Evolutionary conservation across 2,113 vertebrate genomes (phyloP), one percentile per base, ranked within the genome.

Genomic region (Pao palembangensis): DNA sequence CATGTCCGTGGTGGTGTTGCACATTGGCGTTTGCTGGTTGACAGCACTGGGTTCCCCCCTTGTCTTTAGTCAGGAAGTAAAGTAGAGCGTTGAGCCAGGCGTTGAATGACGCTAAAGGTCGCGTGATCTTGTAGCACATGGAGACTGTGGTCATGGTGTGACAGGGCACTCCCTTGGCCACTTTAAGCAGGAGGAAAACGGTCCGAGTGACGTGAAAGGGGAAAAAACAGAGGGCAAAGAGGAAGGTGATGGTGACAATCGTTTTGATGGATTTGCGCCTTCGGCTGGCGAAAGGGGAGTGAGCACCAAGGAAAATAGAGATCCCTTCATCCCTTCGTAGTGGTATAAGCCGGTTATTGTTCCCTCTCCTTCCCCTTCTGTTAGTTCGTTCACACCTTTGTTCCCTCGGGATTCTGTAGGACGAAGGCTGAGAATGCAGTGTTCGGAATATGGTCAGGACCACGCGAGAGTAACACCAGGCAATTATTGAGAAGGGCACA

Each of bases 151-250:
- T 82, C 81, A 92, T 90, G 17, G 91, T 91, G 56, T 85, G 86
- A 56, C 92, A 93, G 18, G 87, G 85, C 18, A 90, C 89, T 19
- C 65, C 79, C 17, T 80, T 84, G 16, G 84, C 86, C 51, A 89
- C 88, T 69, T 93, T 91, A 42, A 92, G 71, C 21, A 93, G 49
- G 53, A 93, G 78, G 62, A 93, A 92, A 58, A 93, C 83, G 51
- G 92, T 93, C 43, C 88, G 86, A n/a, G 92, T 93, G 1, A 93
- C 90, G 11, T 93, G 92, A 67, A 93, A 93, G 1, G 92, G 92
- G 58, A 93, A 90, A 70, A 93, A 93, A 34, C 92, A 93, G 17
- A 93, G 86, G 2, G 87, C 90, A 57, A 93, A 93, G 14, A 93
- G 88, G 6, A 93, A 81, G 19, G 91, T 93, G 75, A 93, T 93